Base-by-base conservation (phyloP, 2,797 vertebrate genomes). In the Hybognathus amarus region DNA sequence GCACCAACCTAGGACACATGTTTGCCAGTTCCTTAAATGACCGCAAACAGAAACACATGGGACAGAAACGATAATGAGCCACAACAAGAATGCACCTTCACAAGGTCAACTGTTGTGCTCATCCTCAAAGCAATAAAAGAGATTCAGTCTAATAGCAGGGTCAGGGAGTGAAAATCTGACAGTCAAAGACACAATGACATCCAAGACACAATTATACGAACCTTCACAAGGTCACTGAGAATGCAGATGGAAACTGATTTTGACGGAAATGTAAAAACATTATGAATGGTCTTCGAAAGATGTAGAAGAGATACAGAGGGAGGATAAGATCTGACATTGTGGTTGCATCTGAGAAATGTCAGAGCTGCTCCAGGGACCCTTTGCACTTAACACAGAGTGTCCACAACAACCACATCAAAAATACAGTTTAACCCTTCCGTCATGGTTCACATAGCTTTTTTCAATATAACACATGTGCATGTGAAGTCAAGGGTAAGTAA, bases 61-160 rank as follows among this genome's bases (percentile, higher is more conserved):
- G 73, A 24, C 59, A 45, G 42, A 69, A 59, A 83, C 61, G 86
- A 85, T 78, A 86, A 87, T 75, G 82, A 83, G 52, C 77, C 59
- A 67, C 47, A 77, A 83, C 64, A 82, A 56, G 27, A 27, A 47
- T 56, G 52, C 20, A 12, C 61, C 68, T 81, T 40, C n/a, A 80
- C 83, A 88, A 88, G 83, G 83, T 88, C 86, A 88, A 70, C 47
- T 83, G 80, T 47, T 42, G 74, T 63, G 42, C 36, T 40, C 5
- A 1, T 81, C 73, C 84, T 79, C 42, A 24, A 70, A 74, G 66
- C 63, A 79, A 69, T 56, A 40, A 50, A 71, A 80, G 73, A 73
- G 66, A 82, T 17, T 79, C 71, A 82, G 9, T 22, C 24, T 64
- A 54, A 66, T 56, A 18, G 68, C 30, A 33, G 30, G 2, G 30